phyloP scores from a whole-genome alignment of 1,140 invertebrate species.

The Drosophila tristis region DNA sequence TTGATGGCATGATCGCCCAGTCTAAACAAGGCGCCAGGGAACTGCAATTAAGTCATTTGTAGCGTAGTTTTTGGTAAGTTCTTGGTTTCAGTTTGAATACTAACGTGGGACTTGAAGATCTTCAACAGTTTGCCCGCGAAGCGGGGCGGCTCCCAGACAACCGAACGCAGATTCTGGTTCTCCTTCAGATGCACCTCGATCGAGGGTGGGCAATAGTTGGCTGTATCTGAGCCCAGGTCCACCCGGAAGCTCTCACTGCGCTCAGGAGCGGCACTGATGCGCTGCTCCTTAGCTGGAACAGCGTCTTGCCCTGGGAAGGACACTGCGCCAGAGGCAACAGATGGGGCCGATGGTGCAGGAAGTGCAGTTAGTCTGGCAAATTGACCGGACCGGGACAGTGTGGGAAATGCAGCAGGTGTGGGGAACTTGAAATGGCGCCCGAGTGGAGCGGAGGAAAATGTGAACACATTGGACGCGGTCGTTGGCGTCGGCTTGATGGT shows the following conservation, averaged over 20 bases:
- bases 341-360: neutral
- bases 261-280: neutral
- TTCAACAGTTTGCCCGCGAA: constrained; percentile 87
- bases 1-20: constrained; percentile 87
- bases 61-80: too few species aligned
- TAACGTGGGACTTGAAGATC: constrained; percentile 88
- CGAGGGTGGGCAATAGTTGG: constrained; percentile 87
- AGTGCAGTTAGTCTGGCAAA: neutral
- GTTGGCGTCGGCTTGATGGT: constrained; percentile 84
- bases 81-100: constrained; percentile 1
- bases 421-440: too few species aligned
- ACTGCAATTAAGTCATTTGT: constrained; percentile 73
- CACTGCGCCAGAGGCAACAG: neutral
- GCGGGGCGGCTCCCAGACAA: constrained; percentile 89
- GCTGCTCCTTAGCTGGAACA: constrained; percentile 1
- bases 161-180: constrained; percentile 85
- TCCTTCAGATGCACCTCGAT: constrained; percentile 86
- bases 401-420: neutral
- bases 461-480: neutral
- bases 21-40: constrained; percentile 86
- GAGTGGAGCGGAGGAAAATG: neutral
- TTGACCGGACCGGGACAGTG: neutral
- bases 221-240: constrained; percentile 46
- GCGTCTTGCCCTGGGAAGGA: neutral
- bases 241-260: constrained; percentile 29